Conservation (phyloP, 2,797 vertebrate species). For the Sciaenops ocellatus region DNA sequence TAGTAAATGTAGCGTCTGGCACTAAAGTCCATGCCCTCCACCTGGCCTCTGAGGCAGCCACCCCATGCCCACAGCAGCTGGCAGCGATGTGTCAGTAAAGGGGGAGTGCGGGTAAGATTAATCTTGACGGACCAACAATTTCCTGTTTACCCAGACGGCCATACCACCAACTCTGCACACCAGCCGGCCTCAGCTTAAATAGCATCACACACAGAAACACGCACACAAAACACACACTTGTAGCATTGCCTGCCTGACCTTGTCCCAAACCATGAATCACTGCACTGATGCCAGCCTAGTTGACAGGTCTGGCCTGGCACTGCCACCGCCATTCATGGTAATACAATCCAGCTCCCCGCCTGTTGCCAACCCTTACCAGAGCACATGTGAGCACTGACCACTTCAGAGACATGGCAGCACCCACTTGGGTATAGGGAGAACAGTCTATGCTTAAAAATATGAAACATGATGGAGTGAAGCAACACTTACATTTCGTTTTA, state of each 20-base stretch:
- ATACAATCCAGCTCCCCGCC: constrained; percentile 60
- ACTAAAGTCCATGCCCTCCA: constrained; percentile 61
- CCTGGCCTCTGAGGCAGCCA: constrained; percentile 66
- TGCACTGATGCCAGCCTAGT: constrained; percentile 73
- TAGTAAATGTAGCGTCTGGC: constrained; percentile 54
- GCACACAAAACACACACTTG: constrained; percentile 44
- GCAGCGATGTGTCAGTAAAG: constrained; percentile 54
- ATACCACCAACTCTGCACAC: constrained; percentile 75
- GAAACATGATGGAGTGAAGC: constrained; percentile 59
- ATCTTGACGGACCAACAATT: constrained; percentile 78
- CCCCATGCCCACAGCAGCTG: constrained; percentile 77
- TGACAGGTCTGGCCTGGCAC: constrained; percentile 78
- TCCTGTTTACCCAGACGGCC: constrained; percentile 85
- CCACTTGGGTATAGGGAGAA: constrained; percentile 26
- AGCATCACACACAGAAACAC: constrained; percentile 65
- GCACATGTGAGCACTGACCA: constrained; percentile 71
- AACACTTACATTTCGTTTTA: constrained; percentile 56
- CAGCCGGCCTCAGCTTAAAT: constrained; percentile 68
- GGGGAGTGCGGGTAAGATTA: constrained; percentile 69
- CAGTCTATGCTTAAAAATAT: constrained; percentile 51
- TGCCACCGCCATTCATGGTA: constrained; percentile 74
- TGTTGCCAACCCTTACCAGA: constrained; percentile 68
- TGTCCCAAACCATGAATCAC: constrained; percentile 75
- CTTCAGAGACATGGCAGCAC: constrained; percentile 70
- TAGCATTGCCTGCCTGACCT: constrained; percentile 67